A percentile compares a stretch with the other conserved stretches of the same genome.
Evolutionary conservation across 92 coral and sea anemone species (phyloP).

Genomic region (Parazoanthus atlanticus): DNA sequence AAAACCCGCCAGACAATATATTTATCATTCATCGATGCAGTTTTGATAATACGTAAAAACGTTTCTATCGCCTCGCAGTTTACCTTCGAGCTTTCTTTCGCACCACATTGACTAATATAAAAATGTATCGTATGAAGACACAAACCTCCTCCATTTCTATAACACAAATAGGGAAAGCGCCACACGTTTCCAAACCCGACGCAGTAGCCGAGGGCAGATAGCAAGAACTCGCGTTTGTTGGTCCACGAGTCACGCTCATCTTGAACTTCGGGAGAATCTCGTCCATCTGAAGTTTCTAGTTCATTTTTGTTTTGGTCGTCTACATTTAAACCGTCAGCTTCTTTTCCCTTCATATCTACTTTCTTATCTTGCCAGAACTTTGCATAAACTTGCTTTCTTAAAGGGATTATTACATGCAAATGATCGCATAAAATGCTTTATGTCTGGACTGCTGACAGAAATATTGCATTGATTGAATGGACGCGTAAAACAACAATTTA

Average conservation of each 20-base stretch:
- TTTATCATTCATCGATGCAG: too few species aligned
- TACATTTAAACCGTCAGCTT: neutral
- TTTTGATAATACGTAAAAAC: too few species aligned
- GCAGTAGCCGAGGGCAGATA: constrained; percentile 71
- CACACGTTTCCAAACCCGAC: constrained; percentile 78
- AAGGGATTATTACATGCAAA: constrained; percentile 3
- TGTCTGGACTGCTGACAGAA: too few species aligned
- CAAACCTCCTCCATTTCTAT: constrained; percentile 76
- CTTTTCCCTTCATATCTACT: neutral
- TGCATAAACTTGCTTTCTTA: constrained; percentile 14
- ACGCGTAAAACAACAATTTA: too few species aligned
- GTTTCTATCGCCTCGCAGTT: too few species aligned
- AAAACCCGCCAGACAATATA: too few species aligned
- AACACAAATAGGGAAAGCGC: constrained; percentile 75
- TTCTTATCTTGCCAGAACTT: constrained; percentile 1
- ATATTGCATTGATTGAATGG: too few species aligned
- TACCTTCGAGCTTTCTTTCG: too few species aligned
- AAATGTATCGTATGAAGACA: neutral
- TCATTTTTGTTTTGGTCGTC: neutral
- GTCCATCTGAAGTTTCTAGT: neutral
- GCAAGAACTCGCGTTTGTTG: constrained; percentile 59
- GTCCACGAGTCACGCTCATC: constrained; percentile 59
- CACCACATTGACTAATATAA: too few species aligned
- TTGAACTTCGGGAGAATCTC: neutral
- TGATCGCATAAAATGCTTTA: neutral